Evolutionary conservation across 2,888 invertebrate species (phyloP).

Genomic region (Drosophila anceps): DNA sequence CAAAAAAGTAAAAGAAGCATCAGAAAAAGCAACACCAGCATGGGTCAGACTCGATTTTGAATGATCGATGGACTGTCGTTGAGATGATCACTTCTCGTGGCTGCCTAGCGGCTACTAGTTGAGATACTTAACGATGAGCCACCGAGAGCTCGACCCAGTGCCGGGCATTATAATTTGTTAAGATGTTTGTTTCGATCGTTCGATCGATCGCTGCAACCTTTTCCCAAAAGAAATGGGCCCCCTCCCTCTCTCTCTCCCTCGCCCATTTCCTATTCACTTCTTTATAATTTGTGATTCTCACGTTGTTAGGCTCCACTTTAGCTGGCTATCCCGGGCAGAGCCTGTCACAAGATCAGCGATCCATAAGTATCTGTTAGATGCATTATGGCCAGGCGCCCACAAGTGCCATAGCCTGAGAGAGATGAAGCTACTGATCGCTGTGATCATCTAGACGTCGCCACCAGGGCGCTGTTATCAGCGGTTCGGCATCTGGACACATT

Average conservation of each 20-base stretch:
- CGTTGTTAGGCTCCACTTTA: constrained; percentile 59
- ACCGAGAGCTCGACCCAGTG: constrained; percentile 19
- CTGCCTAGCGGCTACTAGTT: constrained; percentile 82
- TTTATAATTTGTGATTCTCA: constrained; percentile 72
- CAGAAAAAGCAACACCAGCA: constrained; percentile 56
- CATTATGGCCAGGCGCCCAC: constrained; percentile 59
- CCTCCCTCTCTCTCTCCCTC: neutral
- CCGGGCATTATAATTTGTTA: constrained; percentile 75
- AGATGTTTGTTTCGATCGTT: constrained; percentile 68
- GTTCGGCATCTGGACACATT: constrained; percentile 75
- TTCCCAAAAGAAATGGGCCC: constrained; percentile 11
- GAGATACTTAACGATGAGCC: constrained; percentile 73
- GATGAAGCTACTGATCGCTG: constrained; percentile 58
- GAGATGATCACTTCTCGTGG: constrained; percentile 80
- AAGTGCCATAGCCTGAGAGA: constrained; percentile 49
- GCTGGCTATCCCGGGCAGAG: constrained; percentile 41
- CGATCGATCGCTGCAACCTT: constrained; percentile 56
- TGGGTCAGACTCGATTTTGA: constrained; percentile 47
- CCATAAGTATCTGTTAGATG: constrained; percentile 51
- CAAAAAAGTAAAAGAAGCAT: constrained; percentile 28
- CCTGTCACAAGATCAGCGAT: constrained; percentile 57
- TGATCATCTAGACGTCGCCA: constrained; percentile 59
- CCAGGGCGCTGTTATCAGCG: constrained; percentile 59
- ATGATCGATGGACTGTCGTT: constrained; percentile 81
- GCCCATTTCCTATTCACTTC: constrained; percentile 29